Percentiles rank a stretch among this genome's conserved stretches.
These are phyloP conservation scores for Thymelicus acteon DNA, from an alignment of 2,888 invertebrate genomes.

Conservation along the genomic window DNA sequence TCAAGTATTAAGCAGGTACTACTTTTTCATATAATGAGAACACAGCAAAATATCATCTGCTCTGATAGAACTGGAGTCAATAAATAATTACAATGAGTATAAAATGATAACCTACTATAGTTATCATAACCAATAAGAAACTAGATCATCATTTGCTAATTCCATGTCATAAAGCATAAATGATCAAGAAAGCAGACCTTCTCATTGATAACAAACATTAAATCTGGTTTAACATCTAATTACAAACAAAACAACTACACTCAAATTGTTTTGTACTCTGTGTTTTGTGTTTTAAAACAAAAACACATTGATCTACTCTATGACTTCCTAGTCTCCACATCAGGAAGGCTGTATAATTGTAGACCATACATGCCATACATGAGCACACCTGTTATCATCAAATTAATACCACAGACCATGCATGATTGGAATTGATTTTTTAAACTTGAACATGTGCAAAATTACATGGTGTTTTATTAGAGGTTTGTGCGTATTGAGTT, in stretches of 20 bases:
- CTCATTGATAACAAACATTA: not conserved
- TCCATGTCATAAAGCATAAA: not conserved
- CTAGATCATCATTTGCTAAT: not conserved
- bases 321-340: not conserved
- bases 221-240: not conserved
- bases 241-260: too few species aligned
- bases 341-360: conserved; percentile 29
- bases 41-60: too few species aligned
- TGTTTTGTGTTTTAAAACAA: conserved; percentile 20
- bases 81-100: too few species aligned
- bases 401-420: conserved; percentile 14
- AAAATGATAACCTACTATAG: too few species aligned
- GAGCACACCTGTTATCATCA: conserved; percentile 26
- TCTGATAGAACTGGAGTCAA: too few species aligned
- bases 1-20: too few species aligned
- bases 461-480: conserved; percentile 18
- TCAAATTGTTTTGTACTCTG: conserved; percentile 4
- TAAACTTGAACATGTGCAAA: conserved; percentile 11
- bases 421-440: conserved; percentile 8
- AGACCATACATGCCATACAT: too few species aligned
- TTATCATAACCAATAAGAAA: too few species aligned
- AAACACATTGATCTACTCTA: conserved; percentile 15
- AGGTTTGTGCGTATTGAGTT: not conserved
- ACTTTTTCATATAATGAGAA: too few species aligned
- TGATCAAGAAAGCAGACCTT: not conserved